These are phyloP conservation scores for Cistogaster globosa DNA, from an alignment of 2,888 invertebrate species.

Conservation along the genomic window DNA sequence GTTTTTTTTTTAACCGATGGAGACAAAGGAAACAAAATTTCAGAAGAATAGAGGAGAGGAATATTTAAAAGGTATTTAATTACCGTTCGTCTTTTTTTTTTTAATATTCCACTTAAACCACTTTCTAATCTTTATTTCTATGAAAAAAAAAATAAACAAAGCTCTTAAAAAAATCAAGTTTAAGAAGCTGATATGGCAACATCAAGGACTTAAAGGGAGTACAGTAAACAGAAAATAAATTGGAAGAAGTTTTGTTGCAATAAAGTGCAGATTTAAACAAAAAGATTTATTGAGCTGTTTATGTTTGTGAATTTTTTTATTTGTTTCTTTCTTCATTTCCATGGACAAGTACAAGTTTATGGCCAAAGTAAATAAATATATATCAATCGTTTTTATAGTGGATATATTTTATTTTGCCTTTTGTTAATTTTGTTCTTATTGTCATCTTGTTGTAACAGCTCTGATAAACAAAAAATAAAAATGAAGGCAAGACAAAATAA, in stretches of 20 bases:
- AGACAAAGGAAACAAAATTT: too few relatives aligned
- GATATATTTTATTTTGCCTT: slow-evolving; percentile 36
- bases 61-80: too few relatives aligned
- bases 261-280: slow-evolving; percentile 38
- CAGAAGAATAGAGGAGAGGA: too few relatives aligned
- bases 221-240: neutral
- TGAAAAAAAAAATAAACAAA: neutral
- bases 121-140: too few relatives aligned
- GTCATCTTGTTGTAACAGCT: slow-evolving; percentile 21
- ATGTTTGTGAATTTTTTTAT: neutral
- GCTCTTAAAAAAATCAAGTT: neutral
- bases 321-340: slow-evolving; percentile 36
- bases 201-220: neutral
- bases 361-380: slow-evolving; percentile 46
- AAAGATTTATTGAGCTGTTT: slow-evolving; percentile 60
- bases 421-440: slow-evolving; percentile 19
- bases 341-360: slow-evolving; percentile 58
- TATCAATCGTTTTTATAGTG: slow-evolving; percentile 49
- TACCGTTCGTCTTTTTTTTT: too few relatives aligned
- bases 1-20: too few relatives aligned
- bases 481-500: slow-evolving; percentile 31
- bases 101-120: too few relatives aligned
- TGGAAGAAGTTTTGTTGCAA: neutral
- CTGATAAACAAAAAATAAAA: neutral
- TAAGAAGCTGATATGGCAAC: slow-evolving; percentile 3